Evolutionary conservation across 35 echinoderm and acorn worm genomes (phyloP), one percentile per base, ranked within the genome.

Genomic region (Eucidaris tribuloides): DNA sequence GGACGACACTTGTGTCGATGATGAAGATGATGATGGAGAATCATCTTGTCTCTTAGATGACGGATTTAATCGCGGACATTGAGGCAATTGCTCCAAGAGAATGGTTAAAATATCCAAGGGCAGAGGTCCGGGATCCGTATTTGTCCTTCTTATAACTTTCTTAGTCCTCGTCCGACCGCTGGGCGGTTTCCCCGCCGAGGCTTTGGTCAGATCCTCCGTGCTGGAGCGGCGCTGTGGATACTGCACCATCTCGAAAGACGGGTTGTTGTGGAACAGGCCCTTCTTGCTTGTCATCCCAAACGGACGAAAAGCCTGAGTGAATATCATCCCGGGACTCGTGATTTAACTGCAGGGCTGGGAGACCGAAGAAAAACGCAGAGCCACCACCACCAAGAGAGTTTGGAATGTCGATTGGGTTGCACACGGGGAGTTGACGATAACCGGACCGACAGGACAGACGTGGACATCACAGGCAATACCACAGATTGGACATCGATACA

Each of bases 161-260:
- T n/a, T n/a, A 7, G 2, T n/a, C 80, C 24, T 65, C 58, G 80
- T 42, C 4, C 32, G 49, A 29, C 77, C 39, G 38, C 28, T 65
- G 85, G 85, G 31, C 58, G 57, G 31, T 81, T 88, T 28, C 38
- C 59, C 39, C 45, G 60, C 62, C 58, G 50, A 23, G 28, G 68
- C 80, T 60, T 63, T 74, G 9, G 68, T 74, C 55, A 83, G 60
- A 42, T 88, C 85, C 31, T 89, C 87, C 18, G 65, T 68, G 80
- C 80, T 89, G 45, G 45, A 54, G 62, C 74, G 61, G 46, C 43
- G 70, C 30, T 36, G 34, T 25, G 80, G 27, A 66, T 83, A 90
- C 81, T 90, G 88, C 50, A 78, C 88, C 88, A 90, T 90, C 70
- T 90, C 88, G 24, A 90, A 84, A 38, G 45, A 62, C 1, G 88